Evolutionary conservation across 2,888 invertebrate species (phyloP), one percentile per base, ranked within the genome.

Genomic region (Drosophila dives): DNA sequence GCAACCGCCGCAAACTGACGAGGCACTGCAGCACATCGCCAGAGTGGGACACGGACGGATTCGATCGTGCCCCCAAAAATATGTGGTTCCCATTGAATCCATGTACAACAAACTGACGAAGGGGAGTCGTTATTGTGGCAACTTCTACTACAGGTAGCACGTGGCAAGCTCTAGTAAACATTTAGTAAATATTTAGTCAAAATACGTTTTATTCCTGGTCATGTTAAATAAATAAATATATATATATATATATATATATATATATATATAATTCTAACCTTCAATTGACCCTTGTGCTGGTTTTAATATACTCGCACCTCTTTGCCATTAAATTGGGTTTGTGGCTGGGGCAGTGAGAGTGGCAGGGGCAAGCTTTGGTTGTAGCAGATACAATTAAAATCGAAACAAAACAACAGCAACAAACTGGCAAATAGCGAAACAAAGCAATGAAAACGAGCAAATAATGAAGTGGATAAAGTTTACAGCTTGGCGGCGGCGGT

Each of bases 381-480:
- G 64, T 40, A 55, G 50, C 76, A 77, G 72, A 81, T 74, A 89
- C 85, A 85, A 89, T 85, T 85, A 85, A 87, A 89, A 80, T 87
- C 77, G 88, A 84, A 85, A 67, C 75, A 77, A 75, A 72, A 36
- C 80, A 63, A 72, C 45, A 76, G 66, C 73, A 76, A 54, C 66
- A 76, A 72, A 72, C 84, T 80, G 68, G 69, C 68, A 77, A 83
- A 74, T 69, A 66, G 77, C 76, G 70, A 75, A 84, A 79, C 87
- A 81, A 79, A 83, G 74, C 84, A 89, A 84, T 86, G 84, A 89
- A 89, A 85, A 89, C 73, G 89, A 85, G 88, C 82, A 86, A 86
- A 86, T 86, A 86, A 86, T 86, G 87, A 86, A 86, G 86, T 86
- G 86, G 86, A 86, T 86, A 86, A 87, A 87, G 86, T 86, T 86